Conservation (phyloP, 2,113 vertebrate genomes). For the Spilogale gracilis region DNA sequence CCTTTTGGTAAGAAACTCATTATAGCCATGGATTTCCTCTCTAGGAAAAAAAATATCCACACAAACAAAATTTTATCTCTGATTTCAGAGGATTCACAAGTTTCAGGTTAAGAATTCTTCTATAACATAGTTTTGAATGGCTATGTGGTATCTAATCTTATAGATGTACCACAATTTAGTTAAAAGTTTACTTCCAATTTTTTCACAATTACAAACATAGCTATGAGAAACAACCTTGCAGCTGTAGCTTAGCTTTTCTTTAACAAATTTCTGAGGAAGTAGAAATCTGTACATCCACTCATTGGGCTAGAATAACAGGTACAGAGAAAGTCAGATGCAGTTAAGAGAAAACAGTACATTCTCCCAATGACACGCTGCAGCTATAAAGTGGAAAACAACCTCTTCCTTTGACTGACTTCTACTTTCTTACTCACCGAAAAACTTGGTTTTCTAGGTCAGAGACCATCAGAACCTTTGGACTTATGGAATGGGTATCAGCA, state of each 20-base stretch:
- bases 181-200: background rate
- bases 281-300: background rate
- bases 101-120: background rate
- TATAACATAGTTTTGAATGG: background rate
- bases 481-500: background rate
- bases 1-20: background rate
- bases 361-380: background rate
- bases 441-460: background rate
- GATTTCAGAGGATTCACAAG: background rate
- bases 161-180: background rate
- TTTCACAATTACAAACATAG: background rate
- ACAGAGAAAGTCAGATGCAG: background rate
- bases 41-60: background rate
- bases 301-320: background rate
- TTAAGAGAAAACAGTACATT: background rate
- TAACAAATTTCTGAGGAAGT: slow-evolving; percentile 13
- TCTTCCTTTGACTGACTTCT: background rate
- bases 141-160: background rate
- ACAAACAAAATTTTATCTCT: background rate
- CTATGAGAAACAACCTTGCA: slow-evolving; percentile 14
- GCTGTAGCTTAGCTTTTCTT: background rate
- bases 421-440: background rate
- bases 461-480: background rate
- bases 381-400: background rate
- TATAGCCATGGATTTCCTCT: background rate